Conservation (phyloP, 2,113 vertebrate species). For the Lycaon pictus region DNA sequence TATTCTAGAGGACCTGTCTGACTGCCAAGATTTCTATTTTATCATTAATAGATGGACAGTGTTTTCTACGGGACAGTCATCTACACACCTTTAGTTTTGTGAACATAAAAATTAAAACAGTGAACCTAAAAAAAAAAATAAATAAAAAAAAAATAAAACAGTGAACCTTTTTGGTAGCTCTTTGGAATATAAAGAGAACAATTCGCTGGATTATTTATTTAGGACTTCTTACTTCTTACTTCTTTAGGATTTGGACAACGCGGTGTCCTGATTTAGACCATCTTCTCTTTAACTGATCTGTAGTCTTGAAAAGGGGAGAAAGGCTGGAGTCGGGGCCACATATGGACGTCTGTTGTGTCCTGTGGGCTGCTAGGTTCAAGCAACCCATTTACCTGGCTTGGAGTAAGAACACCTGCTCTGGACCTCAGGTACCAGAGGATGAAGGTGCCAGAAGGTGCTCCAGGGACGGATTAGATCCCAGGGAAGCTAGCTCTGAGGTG, state of each 20-base stretch:
- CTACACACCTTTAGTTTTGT: background rate
- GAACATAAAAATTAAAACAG: background rate
- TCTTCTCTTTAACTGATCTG: background rate
- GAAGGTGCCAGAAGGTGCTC: background rate
- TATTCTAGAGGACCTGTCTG: background rate
- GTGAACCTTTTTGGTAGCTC: background rate
- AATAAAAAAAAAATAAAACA: background rate
- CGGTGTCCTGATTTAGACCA: background rate
- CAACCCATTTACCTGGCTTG: background rate
- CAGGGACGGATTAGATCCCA: background rate
- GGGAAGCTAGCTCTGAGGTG: background rate
- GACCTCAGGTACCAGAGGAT: background rate
- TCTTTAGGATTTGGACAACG: background rate
- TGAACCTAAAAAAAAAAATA: too few species aligned
- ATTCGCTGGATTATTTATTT: background rate
- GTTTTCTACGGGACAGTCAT: background rate
- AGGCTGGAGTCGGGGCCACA: background rate
- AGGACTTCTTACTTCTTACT: background rate
- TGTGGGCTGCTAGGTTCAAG: background rate
- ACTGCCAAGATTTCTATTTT: background rate
- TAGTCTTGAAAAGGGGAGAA: background rate
- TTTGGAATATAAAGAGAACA: background rate
- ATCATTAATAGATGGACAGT: background rate
- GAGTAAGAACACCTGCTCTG: background rate
- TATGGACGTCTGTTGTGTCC: background rate